Evolutionary conservation across 1,140 invertebrate species (phyloP).

Genomic region (Lordiphosa clarofinis): DNA sequence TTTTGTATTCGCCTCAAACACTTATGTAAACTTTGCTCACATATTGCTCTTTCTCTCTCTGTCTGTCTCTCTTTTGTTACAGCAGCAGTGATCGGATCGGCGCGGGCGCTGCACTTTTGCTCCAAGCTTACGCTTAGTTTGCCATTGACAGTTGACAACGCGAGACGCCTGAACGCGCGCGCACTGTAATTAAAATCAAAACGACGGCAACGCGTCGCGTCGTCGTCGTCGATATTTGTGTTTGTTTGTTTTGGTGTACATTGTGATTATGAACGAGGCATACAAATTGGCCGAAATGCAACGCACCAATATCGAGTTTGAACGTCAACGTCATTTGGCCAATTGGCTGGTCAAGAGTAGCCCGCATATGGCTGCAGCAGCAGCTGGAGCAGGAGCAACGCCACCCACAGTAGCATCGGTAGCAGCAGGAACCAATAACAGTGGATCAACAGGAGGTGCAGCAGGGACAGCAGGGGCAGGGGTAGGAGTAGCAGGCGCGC

Average conservation of each 20-base stretch:
- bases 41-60: constrained; percentile 18
- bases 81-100: constrained; percentile 41
- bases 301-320: constrained; percentile 77
- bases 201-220: constrained; percentile 61
- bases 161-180: constrained; percentile 51
- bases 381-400: constrained; percentile 28
- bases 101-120: constrained; percentile 60
- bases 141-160: constrained; percentile 60
- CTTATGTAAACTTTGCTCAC: constrained; percentile 65
- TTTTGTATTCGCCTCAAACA: constrained; percentile 14
- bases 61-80: constrained; percentile 52
- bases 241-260: constrained; percentile 35
- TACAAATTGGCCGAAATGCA: constrained; percentile 74
- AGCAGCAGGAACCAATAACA: constrained; percentile 25
- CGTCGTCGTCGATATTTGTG: constrained; percentile 38
- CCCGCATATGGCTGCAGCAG: constrained; percentile 76
- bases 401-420: constrained; percentile 19
- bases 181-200: constrained; percentile 41
- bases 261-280: constrained; percentile 67
- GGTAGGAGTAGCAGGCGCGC: constrained; percentile 34
- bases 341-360: constrained; percentile 79
- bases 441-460: constrained; percentile 23
- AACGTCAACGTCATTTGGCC: constrained; percentile 78
- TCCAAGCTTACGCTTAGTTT: constrained; percentile 46
- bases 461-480: constrained; percentile 20